phyloP scores from a whole-genome alignment of 2,797 vertebrate species.

The Glyptemys insculpta region DNA sequence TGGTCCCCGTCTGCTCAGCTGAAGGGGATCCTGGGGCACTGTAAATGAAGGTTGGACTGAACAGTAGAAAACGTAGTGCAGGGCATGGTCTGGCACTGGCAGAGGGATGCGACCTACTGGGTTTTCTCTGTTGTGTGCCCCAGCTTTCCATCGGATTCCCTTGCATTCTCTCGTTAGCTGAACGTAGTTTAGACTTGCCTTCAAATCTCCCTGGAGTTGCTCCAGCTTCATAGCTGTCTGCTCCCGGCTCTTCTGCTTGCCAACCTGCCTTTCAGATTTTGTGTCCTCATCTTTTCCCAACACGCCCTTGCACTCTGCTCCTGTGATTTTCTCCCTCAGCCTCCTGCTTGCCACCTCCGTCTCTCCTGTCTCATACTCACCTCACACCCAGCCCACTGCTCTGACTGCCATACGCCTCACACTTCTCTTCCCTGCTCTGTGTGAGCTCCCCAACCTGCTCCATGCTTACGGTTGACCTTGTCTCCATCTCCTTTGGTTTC shows the following conservation, averaged over 20 bases:
- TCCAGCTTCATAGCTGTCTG: background rate
- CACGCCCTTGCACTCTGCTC: too few species aligned
- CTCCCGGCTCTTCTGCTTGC: too few species aligned
- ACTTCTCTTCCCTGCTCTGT: background rate
- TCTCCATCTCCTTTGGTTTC: background rate
- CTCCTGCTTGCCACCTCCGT: background rate
- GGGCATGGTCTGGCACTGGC: background rate
- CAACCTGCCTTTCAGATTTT: background rate
- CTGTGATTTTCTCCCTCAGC: background rate
- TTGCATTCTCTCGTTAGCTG: background rate
- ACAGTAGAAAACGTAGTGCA: too few species aligned
- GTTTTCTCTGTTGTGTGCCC: background rate
- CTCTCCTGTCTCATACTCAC: background rate
- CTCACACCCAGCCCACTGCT: background rate
- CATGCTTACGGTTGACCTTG: background rate
- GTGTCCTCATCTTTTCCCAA: background rate
- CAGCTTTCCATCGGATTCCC: background rate
- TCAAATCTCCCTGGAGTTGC: background rate
- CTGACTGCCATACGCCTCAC: background rate
- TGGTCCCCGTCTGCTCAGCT: background rate
- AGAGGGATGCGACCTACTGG: too few species aligned
- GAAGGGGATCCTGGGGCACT: background rate
- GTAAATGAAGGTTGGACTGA: background rate
- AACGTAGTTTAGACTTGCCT: background rate
- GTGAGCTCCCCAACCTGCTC: too few species aligned